These are phyloP conservation scores for Microtus montanus DNA, from an alignment of 2,113 vertebrate species.

Conservation along the genomic window DNA sequence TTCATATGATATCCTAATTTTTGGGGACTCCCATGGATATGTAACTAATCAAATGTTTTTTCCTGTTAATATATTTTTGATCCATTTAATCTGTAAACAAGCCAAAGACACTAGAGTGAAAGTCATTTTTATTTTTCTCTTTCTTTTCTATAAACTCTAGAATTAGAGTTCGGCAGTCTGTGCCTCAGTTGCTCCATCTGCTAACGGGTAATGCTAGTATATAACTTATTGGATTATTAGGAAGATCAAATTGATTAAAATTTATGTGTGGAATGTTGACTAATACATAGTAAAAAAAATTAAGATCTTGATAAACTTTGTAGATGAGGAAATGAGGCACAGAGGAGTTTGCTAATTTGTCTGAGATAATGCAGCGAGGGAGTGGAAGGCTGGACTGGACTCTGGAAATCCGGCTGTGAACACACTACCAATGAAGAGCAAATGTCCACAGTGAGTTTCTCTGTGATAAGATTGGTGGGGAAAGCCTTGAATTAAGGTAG, in stretches of 20 bases:
- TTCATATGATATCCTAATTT: not conserved
- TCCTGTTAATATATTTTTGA: not conserved
- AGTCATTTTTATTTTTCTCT: not conserved
- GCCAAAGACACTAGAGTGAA: not conserved
- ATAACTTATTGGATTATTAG: not conserved
- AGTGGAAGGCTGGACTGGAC: not conserved
- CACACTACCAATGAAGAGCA: not conserved
- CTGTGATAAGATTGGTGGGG: not conserved
- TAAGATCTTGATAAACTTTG: not conserved
- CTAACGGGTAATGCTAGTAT: not conserved
- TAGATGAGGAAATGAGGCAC: constrained; percentile 26
- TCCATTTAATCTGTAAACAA: not conserved
- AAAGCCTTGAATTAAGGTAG: not conserved
- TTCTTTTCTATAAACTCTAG: not conserved
- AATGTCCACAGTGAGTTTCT: not conserved
- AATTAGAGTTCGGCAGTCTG: not conserved
- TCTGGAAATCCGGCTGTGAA: not conserved
- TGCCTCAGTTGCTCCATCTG: constrained; percentile 10
- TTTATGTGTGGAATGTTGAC: not conserved
- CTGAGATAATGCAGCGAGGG: not conserved
- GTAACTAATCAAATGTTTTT: not conserved
- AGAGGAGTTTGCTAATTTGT: constrained; percentile 22
- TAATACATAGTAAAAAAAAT: not conserved
- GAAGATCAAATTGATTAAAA: constrained; percentile 24
- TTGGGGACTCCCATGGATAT: not conserved